Percentiles rank a stretch among this genome's conserved stretches.
Evolutionary conservation across 1,140 invertebrate species (phyloP).

Genomic region (Zaprionus vittiger): DNA sequence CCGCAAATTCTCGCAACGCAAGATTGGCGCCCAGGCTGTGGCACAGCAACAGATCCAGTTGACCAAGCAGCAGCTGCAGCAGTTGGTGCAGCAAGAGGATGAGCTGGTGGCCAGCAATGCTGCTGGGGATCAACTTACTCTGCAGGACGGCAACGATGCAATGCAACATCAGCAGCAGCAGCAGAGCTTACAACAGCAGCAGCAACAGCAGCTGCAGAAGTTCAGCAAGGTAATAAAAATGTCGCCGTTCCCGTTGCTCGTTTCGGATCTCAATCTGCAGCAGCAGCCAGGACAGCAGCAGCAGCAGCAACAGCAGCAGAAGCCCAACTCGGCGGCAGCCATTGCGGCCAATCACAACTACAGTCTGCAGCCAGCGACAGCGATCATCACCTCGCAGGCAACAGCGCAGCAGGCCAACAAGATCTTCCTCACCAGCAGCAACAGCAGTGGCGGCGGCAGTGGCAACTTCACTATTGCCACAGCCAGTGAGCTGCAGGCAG

Average conservation of each 20-base stretch:
- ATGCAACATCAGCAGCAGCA: conserved; percentile 55
- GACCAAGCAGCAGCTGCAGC: conserved; percentile 76
- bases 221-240: conserved; percentile 81
- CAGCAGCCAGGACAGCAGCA: conserved; percentile 57
- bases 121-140: conserved; percentile 46
- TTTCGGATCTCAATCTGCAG: conserved; percentile 74
- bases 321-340: conserved; percentile 72
- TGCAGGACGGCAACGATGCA: conserved; percentile 48
- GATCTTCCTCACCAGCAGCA: conserved; percentile 79
- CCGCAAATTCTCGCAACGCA: conserved; percentile 78
- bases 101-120: conserved; percentile 60
- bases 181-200: conserved; percentile 55
- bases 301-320: conserved; percentile 63
- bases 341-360: conserved; percentile 83
- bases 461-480: conserved; percentile 80
- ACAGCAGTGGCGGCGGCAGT: conserved; percentile 54
- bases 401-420: conserved; percentile 72
- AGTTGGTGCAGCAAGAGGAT: conserved; percentile 67
- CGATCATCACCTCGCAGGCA: conserved; percentile 75
- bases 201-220: conserved; percentile 64
- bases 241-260: conserved; percentile 72
- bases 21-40: conserved; percentile 62
- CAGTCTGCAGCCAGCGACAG: conserved; percentile 75
- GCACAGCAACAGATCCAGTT: conserved; percentile 72
- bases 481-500: conserved; percentile 69